Conservation (phyloP, 92 coral and sea anemone species). For the Anthopleura xanthogrammica region DNA sequence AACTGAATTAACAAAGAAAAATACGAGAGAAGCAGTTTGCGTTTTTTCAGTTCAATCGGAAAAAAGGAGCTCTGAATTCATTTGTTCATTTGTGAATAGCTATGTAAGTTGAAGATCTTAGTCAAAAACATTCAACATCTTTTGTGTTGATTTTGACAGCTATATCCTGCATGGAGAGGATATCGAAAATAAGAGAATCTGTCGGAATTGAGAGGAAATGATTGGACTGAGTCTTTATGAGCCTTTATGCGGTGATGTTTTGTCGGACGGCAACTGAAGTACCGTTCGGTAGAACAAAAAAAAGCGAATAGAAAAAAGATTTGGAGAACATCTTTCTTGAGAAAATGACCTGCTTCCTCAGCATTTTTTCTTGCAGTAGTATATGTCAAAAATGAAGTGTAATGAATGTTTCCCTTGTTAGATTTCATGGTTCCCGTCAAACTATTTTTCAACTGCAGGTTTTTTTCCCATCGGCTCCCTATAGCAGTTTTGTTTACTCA, state of each 20-base stretch:
- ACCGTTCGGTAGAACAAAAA: background rate
- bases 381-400: too few relatives aligned
- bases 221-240: conserved; percentile 14
- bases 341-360: background rate
- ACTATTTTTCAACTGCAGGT: background rate
- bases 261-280: conserved; percentile 10
- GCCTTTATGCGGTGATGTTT: background rate
- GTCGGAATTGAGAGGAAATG: conserved; percentile 11
- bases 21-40: background rate
- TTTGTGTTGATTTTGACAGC: conserved; percentile 27
- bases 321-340: background rate
- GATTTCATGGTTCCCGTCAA: background rate
- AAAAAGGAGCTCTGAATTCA: conserved; percentile 16
- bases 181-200: conserved; percentile 1
- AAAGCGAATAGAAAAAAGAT: background rate
- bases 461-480: background rate
- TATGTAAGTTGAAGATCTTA: conserved; percentile 26
- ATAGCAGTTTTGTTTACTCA: background rate
- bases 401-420: too few relatives aligned
- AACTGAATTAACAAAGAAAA: background rate
- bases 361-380: background rate
- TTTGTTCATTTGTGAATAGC: conserved; percentile 31
- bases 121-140: conserved; percentile 24
- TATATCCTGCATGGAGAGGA: conserved; percentile 23
- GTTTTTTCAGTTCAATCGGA: background rate